Base-by-base conservation (phyloP, 1,140 invertebrate genomes). In the Pentalonia nigronervosa region DNA sequence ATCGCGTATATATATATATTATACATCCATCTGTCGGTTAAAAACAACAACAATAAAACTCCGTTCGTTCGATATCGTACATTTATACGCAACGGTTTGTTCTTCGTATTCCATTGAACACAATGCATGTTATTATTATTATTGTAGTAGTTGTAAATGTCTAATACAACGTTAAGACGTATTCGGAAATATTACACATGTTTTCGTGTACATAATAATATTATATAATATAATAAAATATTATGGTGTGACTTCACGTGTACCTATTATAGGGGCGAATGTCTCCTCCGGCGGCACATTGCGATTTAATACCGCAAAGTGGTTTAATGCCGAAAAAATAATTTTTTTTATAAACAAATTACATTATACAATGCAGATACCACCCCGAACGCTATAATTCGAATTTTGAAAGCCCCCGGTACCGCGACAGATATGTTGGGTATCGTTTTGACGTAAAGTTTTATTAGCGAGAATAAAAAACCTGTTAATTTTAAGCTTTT, bases 41-140 rank as follows among this genome's bases (percentile, higher is more conserved):
- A 53, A 48, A 88, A 88, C 41, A 45, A 86, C 41, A 86, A 47
- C 45, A 86, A 86, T 86, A 86, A 86, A 86, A 86, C 84, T 25
- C 84, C 25, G 14, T 86, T 86, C 84, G 25, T 47, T 89, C 50
- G 9, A 89, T n/a, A 76, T 76, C n/a, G n/a, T 76, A n/a, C 30
- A n/a, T 76, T 76, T 56, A 20, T 36, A 56, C 21, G n/a, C 20
- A 1, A 25, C 7, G 6, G 87, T 53, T 56, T 56, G 34, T 76
- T 76, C n/a, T 76, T 50, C 7, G 36, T 53, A 7, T 34, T 20
- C 21, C 47, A 41, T 41, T 41, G n/a, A 23, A 50, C n/a, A 34
- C n/a, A 86, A 86, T 86, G 47, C 45, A 53, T 30, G 25, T 30
- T 47, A 86, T 86, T 86, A 45, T 41, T 67, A 67, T 30, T 67